These are phyloP conservation scores for Forbesichthys papilliferus DNA, from an alignment of 2,113 vertebrate species.

Conservation along the genomic window DNA sequence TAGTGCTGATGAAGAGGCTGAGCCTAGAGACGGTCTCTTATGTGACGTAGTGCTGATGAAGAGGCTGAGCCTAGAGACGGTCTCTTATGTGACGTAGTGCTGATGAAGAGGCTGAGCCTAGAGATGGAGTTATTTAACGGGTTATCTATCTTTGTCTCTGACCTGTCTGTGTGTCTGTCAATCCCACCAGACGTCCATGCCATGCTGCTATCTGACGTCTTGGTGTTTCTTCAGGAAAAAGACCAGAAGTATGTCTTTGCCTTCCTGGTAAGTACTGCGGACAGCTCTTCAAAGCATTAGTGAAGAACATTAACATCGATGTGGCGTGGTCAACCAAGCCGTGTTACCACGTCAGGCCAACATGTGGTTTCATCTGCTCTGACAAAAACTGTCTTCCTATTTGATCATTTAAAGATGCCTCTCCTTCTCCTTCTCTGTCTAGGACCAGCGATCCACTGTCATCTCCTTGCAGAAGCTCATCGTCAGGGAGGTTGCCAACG, in stretches of 20 bases:
- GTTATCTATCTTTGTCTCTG: background rate
- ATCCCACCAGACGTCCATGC: constrained; percentile 84
- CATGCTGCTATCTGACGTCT: constrained; percentile 87
- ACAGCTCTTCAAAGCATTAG: background rate
- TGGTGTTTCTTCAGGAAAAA: constrained; percentile 94
- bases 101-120: too few relatives aligned
- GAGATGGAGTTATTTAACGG: background rate
- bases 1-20: too few relatives aligned
- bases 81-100: too few relatives aligned
- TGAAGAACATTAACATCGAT: too few relatives aligned
- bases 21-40: too few relatives aligned
- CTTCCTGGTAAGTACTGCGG: constrained; percentile 80
- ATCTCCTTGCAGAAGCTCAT: constrained; percentile 92
- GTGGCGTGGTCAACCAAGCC: too few relatives aligned
- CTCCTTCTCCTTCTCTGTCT: background rate
- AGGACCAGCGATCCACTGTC: constrained; percentile 93
- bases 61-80: too few relatives aligned
- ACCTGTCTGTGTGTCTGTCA: background rate
- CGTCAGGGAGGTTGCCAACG: constrained; percentile 90
- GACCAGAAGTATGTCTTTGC: constrained; percentile 94
- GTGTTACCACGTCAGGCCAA: too few relatives aligned
- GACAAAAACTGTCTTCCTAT: background rate
- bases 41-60: too few relatives aligned
- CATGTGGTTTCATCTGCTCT: too few relatives aligned
- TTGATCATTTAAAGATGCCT: background rate